phyloP scores from a whole-genome alignment of 2,113 vertebrate genomes.

The Saccopteryx bilineata region DNA sequence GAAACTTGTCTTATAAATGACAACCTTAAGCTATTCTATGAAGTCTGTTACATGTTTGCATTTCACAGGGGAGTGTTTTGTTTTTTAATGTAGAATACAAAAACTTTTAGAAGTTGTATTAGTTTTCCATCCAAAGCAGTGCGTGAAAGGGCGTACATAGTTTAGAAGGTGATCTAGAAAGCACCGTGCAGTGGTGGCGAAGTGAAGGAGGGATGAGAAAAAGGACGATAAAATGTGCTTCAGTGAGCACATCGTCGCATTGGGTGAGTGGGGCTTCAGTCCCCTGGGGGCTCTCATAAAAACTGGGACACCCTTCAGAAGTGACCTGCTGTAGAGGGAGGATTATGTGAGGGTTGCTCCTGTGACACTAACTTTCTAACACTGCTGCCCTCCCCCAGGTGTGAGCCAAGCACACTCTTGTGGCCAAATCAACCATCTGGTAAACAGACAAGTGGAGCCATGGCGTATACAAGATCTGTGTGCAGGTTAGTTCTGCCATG shows the following conservation, averaged over 20 bases:
- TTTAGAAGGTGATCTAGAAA: not conserved
- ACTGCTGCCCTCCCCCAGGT: not conserved
- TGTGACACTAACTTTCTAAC: not conserved
- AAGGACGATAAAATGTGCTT: not conserved
- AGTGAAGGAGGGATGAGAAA: not conserved
- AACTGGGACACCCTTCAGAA: not conserved
- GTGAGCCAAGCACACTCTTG: not conserved
- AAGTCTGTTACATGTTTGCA: not conserved
- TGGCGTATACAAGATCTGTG: not conserved
- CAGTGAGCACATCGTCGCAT: not conserved
- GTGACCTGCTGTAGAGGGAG: not conserved
- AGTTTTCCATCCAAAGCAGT: not conserved
- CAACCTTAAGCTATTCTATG: not conserved
- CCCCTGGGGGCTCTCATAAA: not conserved
- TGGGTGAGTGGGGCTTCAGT: accelerated
- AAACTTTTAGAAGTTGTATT: not conserved
- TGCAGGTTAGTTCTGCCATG: not conserved
- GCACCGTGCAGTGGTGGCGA: not conserved
- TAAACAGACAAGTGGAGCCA: not conserved
- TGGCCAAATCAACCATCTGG: not conserved
- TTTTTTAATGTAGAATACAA: not conserved
- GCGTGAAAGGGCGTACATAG: not conserved
- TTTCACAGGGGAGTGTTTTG: not conserved
- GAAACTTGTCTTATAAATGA: not conserved
- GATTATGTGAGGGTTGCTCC: not conserved